A percentile compares a stretch with the other conserved stretches of the same genome.
Evolutionary conservation across 1,140 invertebrate species (phyloP).

Genomic region (Drosophila persimilis): DNA sequence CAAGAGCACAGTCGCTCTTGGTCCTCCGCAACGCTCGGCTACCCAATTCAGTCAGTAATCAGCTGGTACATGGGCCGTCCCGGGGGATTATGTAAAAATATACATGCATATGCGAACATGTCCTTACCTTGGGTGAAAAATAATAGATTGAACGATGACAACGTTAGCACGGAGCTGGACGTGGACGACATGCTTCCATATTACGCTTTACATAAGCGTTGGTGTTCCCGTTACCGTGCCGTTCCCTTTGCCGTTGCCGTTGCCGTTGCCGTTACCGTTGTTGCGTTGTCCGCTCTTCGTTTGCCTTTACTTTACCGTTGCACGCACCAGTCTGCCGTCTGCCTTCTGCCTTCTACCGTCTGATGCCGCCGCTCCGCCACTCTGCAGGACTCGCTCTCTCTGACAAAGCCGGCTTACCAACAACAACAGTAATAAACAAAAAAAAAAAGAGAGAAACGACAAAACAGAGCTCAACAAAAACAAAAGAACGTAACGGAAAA

Average conservation of each 20-base stretch:
- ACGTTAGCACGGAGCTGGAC: slow-evolving; percentile 79
- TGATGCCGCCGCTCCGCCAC: slow-evolving; percentile 8
- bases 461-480: slow-evolving; percentile 27
- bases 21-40: too few relatives aligned
- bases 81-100: slow-evolving; percentile 37
- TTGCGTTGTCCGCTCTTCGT: too few relatives aligned
- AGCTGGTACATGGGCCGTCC: slow-evolving; percentile 17
- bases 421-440: neutral
- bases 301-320: too few relatives aligned
- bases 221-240: slow-evolving; percentile 19
- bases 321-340: neutral
- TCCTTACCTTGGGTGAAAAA: slow-evolving; percentile 82
- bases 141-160: slow-evolving; percentile 83
- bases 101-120: neutral
- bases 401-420: slow-evolving; percentile 41
- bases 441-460: too few relatives aligned
- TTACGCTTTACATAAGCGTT: slow-evolving; percentile 76
- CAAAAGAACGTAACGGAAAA: slow-evolving; percentile 8
- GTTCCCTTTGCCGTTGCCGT: neutral
- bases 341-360: neutral
- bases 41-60: slow-evolving; percentile 16
- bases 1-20: too few relatives aligned
- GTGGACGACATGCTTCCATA: slow-evolving; percentile 83
- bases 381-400: slow-evolving; percentile 6
- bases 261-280: neutral